A percentile compares a stretch with the other conserved stretches of the same genome.
These are phyloP conservation scores for Creontiades dilutus DNA, from an alignment of 2,888 invertebrate genomes.

Conservation along the genomic window DNA sequence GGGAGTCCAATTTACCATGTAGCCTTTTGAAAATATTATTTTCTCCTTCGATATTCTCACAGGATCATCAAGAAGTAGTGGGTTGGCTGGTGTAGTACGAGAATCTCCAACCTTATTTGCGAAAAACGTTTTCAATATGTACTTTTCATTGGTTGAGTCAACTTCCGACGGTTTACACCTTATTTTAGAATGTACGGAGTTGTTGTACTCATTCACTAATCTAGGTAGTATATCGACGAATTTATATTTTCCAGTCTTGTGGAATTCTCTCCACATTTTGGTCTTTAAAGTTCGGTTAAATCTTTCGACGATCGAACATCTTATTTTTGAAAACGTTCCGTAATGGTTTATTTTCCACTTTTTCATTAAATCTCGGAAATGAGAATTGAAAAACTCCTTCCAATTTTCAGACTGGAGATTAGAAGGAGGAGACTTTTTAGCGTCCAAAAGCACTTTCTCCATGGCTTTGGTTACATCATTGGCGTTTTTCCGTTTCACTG, in stretches of 20 bases:
- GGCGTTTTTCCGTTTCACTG: background rate
- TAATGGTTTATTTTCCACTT: conserved; percentile 34
- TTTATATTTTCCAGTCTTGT: background rate
- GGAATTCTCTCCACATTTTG: background rate
- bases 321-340: background rate
- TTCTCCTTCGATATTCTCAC: background rate
- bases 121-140: background rate
- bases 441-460: background rate
- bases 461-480: background rate
- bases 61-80: background rate
- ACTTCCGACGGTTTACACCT: background rate
- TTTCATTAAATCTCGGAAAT: background rate
- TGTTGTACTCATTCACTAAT: background rate
- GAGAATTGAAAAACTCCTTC: conserved; percentile 5
- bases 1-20: background rate
- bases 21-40: background rate
- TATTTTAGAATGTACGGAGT: background rate
- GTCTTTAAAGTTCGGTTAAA: conserved; percentile 9
- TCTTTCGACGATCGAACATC: conserved; percentile 18
- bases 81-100: no score
- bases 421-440: background rate
- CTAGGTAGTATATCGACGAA: background rate
- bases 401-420: background rate
- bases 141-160: background rate
- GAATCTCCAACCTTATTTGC: no score